Percentiles rank a stretch among this genome's conserved stretches.
Evolutionary conservation across 2,888 invertebrate genomes (phyloP).

Genomic region (Caradrina kadenii): DNA sequence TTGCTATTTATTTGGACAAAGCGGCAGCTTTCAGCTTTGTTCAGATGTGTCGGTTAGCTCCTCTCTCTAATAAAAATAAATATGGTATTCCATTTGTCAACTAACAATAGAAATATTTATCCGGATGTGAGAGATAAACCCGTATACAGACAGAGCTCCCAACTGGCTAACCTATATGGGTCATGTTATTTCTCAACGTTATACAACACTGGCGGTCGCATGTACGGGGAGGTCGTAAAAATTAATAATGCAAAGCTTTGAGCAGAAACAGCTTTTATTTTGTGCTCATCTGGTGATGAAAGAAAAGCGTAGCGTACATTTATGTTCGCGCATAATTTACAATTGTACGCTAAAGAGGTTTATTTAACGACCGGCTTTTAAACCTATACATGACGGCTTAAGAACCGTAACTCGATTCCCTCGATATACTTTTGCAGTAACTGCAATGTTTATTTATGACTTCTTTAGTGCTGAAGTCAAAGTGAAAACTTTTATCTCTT

Average conservation of each 20-base stretch:
- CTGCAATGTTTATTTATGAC: not conserved
- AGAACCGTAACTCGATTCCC: slow-evolving; percentile 25
- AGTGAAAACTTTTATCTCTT: not conserved
- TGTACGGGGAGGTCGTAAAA: slow-evolving; percentile 35
- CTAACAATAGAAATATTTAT: slow-evolving; percentile 24
- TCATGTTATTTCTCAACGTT: slow-evolving; percentile 27
- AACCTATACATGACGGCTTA: slow-evolving; percentile 14
- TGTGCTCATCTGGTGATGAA: slow-evolving; percentile 40
- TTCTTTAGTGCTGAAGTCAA: slow-evolving; percentile 14
- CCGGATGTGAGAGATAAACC: slow-evolving; percentile 1
- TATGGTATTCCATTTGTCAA: slow-evolving; percentile 7
- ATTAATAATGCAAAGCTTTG: slow-evolving; percentile 46
- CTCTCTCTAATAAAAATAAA: not conserved
- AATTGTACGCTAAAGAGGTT: slow-evolving; percentile 25
- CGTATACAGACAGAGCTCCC: not conserved
- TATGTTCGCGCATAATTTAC: slow-evolving; percentile 35
- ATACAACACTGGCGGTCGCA: slow-evolving; percentile 25
- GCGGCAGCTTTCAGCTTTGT: not conserved
- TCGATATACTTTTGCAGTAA: slow-evolving; percentile 20
- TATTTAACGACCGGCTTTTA: slow-evolving; percentile 30
- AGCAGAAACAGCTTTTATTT: slow-evolving; percentile 43
- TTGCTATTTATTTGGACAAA: slow-evolving; percentile 14
- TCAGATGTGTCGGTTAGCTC: slow-evolving; percentile 2
- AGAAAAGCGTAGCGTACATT: slow-evolving; percentile 29
- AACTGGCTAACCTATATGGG: slow-evolving; percentile 3